A percentile compares a stretch with the other conserved stretches of the same genome.
phyloP scores from a whole-genome alignment of 2,113 vertebrate species.

The Pogonocichla stellata region DNA sequence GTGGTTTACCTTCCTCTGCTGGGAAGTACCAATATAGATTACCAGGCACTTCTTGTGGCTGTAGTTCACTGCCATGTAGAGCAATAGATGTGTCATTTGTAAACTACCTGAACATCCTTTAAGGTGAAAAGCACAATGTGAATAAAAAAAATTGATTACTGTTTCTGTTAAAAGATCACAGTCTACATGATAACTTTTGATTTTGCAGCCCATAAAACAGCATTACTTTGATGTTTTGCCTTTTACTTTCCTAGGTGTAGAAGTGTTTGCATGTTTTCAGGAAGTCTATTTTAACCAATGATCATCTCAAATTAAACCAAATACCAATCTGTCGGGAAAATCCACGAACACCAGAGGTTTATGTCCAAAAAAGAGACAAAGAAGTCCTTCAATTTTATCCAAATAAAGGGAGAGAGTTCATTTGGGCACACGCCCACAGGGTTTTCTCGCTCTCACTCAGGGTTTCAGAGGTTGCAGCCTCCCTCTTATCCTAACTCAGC shows the following conservation, averaged over 20 bases:
- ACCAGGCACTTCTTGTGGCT: background rate
- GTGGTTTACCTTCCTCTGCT: background rate
- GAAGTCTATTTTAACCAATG: background rate
- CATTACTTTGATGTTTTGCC: background rate
- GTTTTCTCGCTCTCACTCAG: background rate
- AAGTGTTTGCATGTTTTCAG: background rate
- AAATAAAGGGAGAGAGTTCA: background rate
- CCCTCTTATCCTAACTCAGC: background rate
- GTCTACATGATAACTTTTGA: background rate
- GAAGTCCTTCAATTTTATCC: no score
- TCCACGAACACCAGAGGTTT: background rate
- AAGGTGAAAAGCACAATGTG: background rate
- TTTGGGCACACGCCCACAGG: fast-evolving
- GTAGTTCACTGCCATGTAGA: background rate
- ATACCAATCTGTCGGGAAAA: background rate
- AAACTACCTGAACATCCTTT: background rate
- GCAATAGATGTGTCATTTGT: background rate
- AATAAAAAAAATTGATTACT: constrained; percentile 31
- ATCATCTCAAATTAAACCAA: background rate
- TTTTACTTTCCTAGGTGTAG: background rate
- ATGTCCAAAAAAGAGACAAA: background rate
- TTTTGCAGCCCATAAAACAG: background rate
- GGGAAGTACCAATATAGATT: background rate
- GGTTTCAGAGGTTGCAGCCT: background rate
- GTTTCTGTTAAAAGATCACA: background rate